Evolutionary conservation across 37 sponge, comb jelly and placozoan genomes (phyloP).

Genomic region (Theonella swinhoei): DNA sequence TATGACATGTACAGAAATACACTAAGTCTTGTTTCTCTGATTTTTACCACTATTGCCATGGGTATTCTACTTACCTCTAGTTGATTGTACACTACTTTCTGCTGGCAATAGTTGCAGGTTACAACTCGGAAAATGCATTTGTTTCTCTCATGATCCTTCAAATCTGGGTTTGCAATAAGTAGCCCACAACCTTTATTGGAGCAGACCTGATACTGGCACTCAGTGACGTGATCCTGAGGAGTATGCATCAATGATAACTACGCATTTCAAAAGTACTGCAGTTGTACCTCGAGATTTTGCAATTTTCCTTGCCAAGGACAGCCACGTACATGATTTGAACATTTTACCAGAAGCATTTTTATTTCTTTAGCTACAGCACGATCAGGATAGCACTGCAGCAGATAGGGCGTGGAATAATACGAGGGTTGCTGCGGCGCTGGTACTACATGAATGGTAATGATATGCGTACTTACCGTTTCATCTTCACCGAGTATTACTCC

Average conservation of each 20-base stretch:
- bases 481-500: neutral
- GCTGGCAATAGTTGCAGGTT: conserved; percentile 49
- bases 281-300: neutral
- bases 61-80: conserved; percentile 46
- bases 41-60: too few species aligned
- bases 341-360: conserved; percentile 29
- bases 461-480: neutral
- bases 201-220: conserved; percentile 44
- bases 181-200: conserved; percentile 33
- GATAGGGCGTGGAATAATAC: neutral
- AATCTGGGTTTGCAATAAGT: neutral
- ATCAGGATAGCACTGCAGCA: conserved; percentile 65
- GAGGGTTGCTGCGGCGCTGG: too few species aligned
- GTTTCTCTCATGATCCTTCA: conserved; percentile 29
- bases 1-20: too few species aligned
- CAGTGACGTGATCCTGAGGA: conserved; percentile 25
- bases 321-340: conserved; percentile 40
- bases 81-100: neutral
- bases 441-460: too few species aligned
- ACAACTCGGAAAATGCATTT: conserved; percentile 38
- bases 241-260: neutral
- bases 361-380: conserved; percentile 71
- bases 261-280: neutral
- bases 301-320: conserved; percentile 62
- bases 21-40: too few species aligned